phyloP scores from a whole-genome alignment of 2,888 invertebrate species.

The Antheraea assamensis region DNA sequence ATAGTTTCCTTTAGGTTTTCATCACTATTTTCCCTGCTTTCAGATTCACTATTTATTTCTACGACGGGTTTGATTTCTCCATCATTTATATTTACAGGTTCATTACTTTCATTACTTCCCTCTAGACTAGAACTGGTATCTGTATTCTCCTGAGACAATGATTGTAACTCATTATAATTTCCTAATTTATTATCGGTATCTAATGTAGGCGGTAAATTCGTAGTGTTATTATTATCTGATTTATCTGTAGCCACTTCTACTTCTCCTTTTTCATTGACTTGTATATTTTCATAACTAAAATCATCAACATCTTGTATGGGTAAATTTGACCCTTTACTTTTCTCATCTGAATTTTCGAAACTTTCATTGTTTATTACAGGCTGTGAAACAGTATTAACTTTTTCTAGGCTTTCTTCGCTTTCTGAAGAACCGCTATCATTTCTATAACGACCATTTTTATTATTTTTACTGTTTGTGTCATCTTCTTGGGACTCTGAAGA shows the following conservation, averaged over 20 bases:
- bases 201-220: conserved; percentile 34
- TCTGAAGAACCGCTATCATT: conserved; percentile 22
- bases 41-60: conserved; percentile 60
- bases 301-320: conserved; percentile 52
- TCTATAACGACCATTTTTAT: conserved; percentile 9
- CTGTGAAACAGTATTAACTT: conserved; percentile 17
- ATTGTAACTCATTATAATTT: conserved; percentile 30
- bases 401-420: conserved; percentile 33
- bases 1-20: conserved; percentile 39
- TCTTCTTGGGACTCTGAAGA: conserved; percentile 20
- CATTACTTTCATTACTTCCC: conserved; percentile 37
- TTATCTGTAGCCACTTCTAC: conserved; percentile 45
- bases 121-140: conserved; percentile 33
- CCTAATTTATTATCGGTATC: conserved; percentile 33
- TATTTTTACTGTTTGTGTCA: conserved; percentile 12
- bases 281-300: conserved; percentile 57
- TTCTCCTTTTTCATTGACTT: conserved; percentile 51
- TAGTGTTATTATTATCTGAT: conserved; percentile 35
- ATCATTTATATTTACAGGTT: conserved; percentile 56
- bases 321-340: conserved; percentile 14
- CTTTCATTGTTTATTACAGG: conserved; percentile 32
- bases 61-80: conserved; percentile 72
- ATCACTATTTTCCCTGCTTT: conserved; percentile 46
- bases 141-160: conserved; percentile 32
- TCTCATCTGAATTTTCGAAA: conserved; percentile 22